Conservation (phyloP, 2,113 vertebrate species). For the Puma concolor region DNA sequence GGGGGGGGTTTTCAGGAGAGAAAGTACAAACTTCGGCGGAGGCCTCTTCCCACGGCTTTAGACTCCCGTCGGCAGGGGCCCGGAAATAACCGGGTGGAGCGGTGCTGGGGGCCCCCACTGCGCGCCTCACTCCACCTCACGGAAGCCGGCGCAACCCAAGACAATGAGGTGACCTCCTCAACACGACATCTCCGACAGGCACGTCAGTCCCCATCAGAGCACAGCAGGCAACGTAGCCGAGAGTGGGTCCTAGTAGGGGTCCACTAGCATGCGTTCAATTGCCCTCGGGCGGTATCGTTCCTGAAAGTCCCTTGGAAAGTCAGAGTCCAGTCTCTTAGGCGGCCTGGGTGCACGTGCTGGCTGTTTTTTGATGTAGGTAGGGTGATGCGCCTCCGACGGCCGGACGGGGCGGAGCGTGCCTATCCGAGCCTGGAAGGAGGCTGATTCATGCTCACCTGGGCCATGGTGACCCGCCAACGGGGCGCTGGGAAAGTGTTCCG, state of each 20-base stretch:
- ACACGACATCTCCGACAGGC: fast-evolving
- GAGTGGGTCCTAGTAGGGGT: fast-evolving
- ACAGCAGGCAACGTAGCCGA: too few relatives aligned
- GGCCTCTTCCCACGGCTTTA: fast-evolving
- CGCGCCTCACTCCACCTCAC: not conserved
- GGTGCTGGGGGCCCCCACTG: not conserved
- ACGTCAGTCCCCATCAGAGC: not conserved
- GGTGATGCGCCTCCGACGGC: not conserved
- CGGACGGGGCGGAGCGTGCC: slow-evolving; percentile 39
- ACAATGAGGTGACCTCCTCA: fast-evolving
- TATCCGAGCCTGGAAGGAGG: not conserved
- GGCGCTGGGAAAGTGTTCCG: fast-evolving
- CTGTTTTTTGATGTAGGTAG: slow-evolving; percentile 37
- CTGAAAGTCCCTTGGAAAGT: fast-evolving
- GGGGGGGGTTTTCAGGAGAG: not conserved
- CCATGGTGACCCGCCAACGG: not conserved
- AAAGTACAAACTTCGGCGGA: not conserved
- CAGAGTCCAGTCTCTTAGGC: fast-evolving
- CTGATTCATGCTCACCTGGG: not conserved
- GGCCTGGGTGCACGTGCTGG: not conserved
- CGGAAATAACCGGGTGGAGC: not conserved
- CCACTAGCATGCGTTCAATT: fast-evolving
- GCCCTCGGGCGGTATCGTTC: not conserved
- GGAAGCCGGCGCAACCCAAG: slow-evolving; percentile 34
- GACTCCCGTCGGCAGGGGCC: not conserved